A percentile compares a stretch with the other conserved stretches of the same genome.
Evolutionary conservation across 2,888 invertebrate species (phyloP).

Genomic region (Fabriciana adippe): DNA sequence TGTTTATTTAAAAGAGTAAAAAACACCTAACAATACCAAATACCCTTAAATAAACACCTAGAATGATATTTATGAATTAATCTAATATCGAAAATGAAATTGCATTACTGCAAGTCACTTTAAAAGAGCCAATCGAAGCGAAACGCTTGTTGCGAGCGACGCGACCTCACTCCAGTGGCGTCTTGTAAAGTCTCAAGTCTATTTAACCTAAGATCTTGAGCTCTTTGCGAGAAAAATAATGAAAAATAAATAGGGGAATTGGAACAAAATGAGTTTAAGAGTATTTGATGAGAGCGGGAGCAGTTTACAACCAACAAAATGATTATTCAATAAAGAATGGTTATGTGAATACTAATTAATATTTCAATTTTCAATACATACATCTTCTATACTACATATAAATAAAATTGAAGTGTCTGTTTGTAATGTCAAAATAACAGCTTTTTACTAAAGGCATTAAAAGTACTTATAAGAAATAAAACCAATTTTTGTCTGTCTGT

Average conservation of each 20-base stretch:
- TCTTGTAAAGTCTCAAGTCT: slow-evolving; percentile 11
- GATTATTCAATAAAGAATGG: too few relatives aligned
- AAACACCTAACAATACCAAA: neutral
- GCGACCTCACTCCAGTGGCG: slow-evolving; percentile 14
- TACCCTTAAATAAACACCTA: neutral
- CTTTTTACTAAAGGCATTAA: too few relatives aligned
- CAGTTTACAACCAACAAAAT: neutral
- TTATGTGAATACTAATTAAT: too few relatives aligned
- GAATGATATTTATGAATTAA: neutral
- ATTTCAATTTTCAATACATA: too few relatives aligned
- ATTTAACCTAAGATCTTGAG: slow-evolving; percentile 18
- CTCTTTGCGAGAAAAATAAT: slow-evolving; percentile 21
- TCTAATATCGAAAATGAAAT: neutral
- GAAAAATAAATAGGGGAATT: slow-evolving; percentile 15
- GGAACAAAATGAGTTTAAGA: neutral
- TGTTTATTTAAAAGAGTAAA: too few relatives aligned
- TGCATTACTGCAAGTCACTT: slow-evolving; percentile 16
- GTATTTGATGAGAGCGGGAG: neutral
- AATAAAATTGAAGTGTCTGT: too few relatives aligned
- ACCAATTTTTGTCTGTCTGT: too few relatives aligned
- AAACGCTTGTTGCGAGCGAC: slow-evolving; percentile 11
- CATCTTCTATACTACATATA: too few relatives aligned
- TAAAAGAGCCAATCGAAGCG: slow-evolving; percentile 12
- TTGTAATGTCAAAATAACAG: too few relatives aligned
- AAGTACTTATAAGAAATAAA: too few relatives aligned